Conservation (phyloP, 2,113 vertebrate genomes). For the Ophthalmotilapia sp. region DNA sequence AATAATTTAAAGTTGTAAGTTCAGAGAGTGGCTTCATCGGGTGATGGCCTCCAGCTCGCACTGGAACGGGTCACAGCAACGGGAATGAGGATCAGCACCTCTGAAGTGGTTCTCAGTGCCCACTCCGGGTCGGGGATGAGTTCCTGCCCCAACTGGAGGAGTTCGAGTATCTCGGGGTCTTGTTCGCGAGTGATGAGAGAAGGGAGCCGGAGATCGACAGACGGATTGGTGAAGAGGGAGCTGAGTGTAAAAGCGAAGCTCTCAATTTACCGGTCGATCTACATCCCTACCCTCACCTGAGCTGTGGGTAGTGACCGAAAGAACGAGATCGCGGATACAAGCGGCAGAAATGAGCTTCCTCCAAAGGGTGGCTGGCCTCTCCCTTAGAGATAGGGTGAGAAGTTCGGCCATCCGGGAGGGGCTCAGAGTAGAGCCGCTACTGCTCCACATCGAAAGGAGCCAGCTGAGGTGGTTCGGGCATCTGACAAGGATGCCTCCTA, state of each 20-base stretch:
- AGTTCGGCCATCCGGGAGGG: rapidly evolving
- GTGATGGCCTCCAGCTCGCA: rapidly evolving
- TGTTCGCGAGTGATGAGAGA: not conserved
- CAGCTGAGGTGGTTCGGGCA: no score
- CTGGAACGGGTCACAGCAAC: rapidly evolving
- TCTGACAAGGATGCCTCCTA: no score
- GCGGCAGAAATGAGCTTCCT: rapidly evolving
- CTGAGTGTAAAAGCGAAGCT: rapidly evolving
- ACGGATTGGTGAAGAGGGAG: rapidly evolving
- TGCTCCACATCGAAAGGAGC: rapidly evolving
- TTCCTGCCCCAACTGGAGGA: rapidly evolving
- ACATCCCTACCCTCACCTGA: not conserved
- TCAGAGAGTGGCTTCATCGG: not conserved
- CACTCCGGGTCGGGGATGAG: rapidly evolving
- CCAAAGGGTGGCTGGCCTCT: not conserved
- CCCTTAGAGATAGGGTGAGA: not conserved
- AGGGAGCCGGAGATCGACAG: not conserved
- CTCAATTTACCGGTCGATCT: rapidly evolving
- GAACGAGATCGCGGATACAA: rapidly evolving
- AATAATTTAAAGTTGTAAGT: not conserved
- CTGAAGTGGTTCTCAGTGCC: not conserved
- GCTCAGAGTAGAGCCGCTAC: not conserved
- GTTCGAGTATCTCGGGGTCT: not conserved
- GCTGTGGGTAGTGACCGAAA: not conserved
- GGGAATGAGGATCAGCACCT: not conserved